Evolutionary conservation across 2,888 invertebrate genomes (phyloP).

Genomic region (Ormyrus nitidulus): DNA sequence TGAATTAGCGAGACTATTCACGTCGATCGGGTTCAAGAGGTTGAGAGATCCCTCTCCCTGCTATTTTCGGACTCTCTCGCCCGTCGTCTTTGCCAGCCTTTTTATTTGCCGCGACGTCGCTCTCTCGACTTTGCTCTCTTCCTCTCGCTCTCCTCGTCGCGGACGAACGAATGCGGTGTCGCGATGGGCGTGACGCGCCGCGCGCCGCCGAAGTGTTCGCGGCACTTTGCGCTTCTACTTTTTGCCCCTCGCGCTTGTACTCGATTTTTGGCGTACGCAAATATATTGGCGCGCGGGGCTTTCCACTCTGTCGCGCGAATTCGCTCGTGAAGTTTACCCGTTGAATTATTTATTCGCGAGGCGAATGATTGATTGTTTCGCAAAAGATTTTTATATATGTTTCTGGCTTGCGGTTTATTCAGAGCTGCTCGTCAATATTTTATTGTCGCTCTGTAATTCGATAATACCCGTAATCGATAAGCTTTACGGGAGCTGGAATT

Average conservation of each 20-base stretch:
- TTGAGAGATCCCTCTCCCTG: constrained; percentile 5
- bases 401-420: too few species aligned
- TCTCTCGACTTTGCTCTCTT: constrained; percentile 45
- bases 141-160: constrained; percentile 63
- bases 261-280: constrained; percentile 1
- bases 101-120: constrained; percentile 36
- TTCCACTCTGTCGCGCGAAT: neutral
- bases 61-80: constrained; percentile 37
- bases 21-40: constrained; percentile 42
- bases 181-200: constrained; percentile 70
- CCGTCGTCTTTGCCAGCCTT: constrained; percentile 9
- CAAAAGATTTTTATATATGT: too few species aligned
- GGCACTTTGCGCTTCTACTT: neutral
- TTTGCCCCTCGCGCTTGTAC: neutral
- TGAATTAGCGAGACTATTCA: constrained; percentile 43
- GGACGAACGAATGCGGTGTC: constrained; percentile 70
- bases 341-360: too few species aligned
- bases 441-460: too few species aligned
- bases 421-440: too few species aligned
- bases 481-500: too few species aligned
- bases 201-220: constrained; percentile 55
- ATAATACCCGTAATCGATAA: too few species aligned
- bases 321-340: neutral
- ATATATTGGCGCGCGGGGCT: neutral
- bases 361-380: too few species aligned